Percentiles rank a stretch among this genome's conserved stretches.
Conservation (phyloP, 1,140 invertebrate genomes). For the Drosophila jambulina region DNA sequence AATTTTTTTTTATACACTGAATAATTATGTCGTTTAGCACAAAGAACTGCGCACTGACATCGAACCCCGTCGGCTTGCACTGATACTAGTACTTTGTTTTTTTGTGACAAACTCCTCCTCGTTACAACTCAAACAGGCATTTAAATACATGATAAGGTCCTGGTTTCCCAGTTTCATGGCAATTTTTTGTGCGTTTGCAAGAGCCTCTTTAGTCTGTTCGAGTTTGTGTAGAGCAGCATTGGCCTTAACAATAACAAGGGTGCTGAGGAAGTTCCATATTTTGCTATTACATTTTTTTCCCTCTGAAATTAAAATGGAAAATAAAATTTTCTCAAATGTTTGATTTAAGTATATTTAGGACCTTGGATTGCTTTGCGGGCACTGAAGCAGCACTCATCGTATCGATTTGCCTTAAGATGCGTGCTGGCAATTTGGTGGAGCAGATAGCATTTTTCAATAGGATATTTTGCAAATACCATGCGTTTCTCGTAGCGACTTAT, state of each 20-base stretch:
- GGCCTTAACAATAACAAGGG: constrained; percentile 63
- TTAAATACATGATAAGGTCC: constrained; percentile 43
- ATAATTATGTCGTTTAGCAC: background rate
- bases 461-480: constrained; percentile 65
- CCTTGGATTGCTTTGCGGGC: constrained; percentile 69
- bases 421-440: constrained; percentile 66
- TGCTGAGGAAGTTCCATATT: constrained; percentile 66
- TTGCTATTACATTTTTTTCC: constrained; percentile 63
- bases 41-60: constrained; percentile 14
- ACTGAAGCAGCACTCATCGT: constrained; percentile 66
- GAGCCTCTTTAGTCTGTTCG: constrained; percentile 54
- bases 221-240: constrained; percentile 68
- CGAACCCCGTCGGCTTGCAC: constrained; percentile 27
- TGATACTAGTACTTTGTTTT: constrained; percentile 36
- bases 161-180: constrained; percentile 24
- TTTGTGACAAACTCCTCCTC: constrained; percentile 43
- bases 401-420: constrained; percentile 63
- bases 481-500: constrained; percentile 58
- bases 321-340: background rate
- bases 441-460: constrained; percentile 76
- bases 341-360: background rate
- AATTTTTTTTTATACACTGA: constrained; percentile 5
- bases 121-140: constrained; percentile 50
- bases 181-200: constrained; percentile 45
- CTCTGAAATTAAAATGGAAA: constrained; percentile 42